Base-by-base conservation (phyloP, 2,888 invertebrate species). In the Metellina segmentata region DNA sequence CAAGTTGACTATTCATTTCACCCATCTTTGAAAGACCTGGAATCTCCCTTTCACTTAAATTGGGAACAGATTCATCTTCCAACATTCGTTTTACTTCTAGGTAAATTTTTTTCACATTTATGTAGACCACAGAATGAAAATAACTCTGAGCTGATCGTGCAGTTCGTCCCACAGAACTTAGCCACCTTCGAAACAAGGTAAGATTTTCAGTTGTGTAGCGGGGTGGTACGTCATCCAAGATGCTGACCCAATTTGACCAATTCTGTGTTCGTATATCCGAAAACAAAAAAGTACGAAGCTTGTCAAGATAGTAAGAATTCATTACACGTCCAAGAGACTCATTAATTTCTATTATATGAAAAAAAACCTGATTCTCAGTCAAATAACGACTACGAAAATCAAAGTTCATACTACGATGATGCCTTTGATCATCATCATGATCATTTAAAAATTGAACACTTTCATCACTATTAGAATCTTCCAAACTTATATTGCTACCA, bases 71-170 rank as follows among this genome's bases (percentile, higher is more conserved):
- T 7, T 51, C 51, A 78, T 75, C 53, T 69, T 82, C 89, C 51
- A 89, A 82, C 13, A 75, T 16, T 11, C 53, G 52, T 61, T 77
- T 75, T 11, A 82, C 53, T 61, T 89, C 70, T 77, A 72, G 75
- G 13, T 77, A 69, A 75, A 89, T 82, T 70, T 82, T 61, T 52
- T 19, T 70, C 34, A 86, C 70, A 20, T 86, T 86, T 20, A n/a
- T 7, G 4, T 20, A n/a, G 8, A 86, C 49, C 9, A 86, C 20
- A 78, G 69, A 52, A 70, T 86, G 77, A 78, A 49, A 79, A 53
- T 81, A 19, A 72, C 53, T 79, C 6, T 87, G 48, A 61, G 53
- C 16, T 52, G 19, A 20, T 53, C 72, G 52, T n/a, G 81, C 7
- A n/a, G 48, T 19, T 52, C 87, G 72, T 71, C 79, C 51, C 19